Percentiles rank a stretch among this genome's conserved stretches.
Evolutionary conservation across 2,797 vertebrate genomes (phyloP).

Genomic region (Eospalax fontanierii): DNA sequence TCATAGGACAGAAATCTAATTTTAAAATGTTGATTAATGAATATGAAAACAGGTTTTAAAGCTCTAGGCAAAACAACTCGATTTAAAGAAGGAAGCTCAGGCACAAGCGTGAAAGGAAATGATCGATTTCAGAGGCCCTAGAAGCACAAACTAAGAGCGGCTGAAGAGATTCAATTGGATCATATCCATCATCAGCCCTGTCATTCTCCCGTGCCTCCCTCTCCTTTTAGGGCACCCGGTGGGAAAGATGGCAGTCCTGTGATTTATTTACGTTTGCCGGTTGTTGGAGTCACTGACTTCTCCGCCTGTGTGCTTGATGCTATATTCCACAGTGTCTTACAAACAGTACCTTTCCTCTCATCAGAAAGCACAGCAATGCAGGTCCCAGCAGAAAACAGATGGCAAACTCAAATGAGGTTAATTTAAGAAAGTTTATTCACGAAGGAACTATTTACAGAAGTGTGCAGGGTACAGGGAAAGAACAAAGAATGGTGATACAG

Average conservation of each 20-base stretch:
- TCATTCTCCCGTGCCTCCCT: not conserved
- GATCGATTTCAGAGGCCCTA: not conserved
- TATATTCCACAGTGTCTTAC: not conserved
- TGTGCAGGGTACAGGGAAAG: fast-evolving
- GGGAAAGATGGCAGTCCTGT: not conserved
- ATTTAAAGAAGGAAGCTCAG: slow-evolving; percentile 51
- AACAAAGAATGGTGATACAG: fast-evolving
- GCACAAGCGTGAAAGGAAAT: slow-evolving; percentile 24
- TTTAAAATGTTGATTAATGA: slow-evolving; percentile 75
- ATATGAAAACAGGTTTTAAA: slow-evolving; percentile 66
- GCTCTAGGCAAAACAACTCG: slow-evolving; percentile 65
- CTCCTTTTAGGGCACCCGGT: not conserved
- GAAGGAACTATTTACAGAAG: not conserved
- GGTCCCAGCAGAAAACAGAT: not conserved
- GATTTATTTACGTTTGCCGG: not conserved
- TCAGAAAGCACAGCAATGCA: not conserved
- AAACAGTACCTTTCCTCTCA: not conserved
- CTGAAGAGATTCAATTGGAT: not conserved
- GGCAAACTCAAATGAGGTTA: not conserved
- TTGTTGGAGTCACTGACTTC: not conserved
- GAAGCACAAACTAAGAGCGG: not conserved
- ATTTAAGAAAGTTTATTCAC: not conserved
- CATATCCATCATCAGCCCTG: fast-evolving
- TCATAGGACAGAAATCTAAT: slow-evolving; percentile 62
- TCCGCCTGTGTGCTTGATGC: not conserved